phyloP scores from a whole-genome alignment of 1,140 invertebrate genomes.

The Oncopodura yosiiana region DNA sequence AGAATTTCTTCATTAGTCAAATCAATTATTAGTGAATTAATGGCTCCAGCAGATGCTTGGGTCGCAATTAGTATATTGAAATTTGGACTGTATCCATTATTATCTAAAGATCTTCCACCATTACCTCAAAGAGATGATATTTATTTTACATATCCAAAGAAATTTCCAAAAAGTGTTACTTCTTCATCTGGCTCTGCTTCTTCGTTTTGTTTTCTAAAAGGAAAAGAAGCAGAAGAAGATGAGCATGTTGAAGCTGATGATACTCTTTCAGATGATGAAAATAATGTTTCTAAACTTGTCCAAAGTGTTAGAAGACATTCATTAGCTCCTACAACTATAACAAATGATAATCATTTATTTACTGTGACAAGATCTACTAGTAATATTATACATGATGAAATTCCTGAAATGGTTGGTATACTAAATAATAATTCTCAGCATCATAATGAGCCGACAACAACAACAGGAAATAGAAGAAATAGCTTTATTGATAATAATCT shows the following conservation, averaged over 20 bases:
- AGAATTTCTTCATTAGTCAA: slow-evolving; percentile 23
- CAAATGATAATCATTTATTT: background rate
- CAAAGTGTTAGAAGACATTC: background rate
- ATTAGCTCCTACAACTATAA: background rate
- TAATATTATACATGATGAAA: slow-evolving; percentile 8
- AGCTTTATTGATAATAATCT: too few species aligned
- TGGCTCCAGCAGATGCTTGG: slow-evolving; percentile 33
- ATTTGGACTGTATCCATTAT: slow-evolving; percentile 28
- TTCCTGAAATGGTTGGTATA: slow-evolving; percentile 16
- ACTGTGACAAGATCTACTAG: background rate
- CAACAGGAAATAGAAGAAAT: too few species aligned
- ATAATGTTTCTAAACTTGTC: background rate
- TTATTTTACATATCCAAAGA: background rate
- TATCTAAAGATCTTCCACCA: slow-evolving; percentile 28
- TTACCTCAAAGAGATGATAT: slow-evolving; percentile 23
- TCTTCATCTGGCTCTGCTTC: background rate
- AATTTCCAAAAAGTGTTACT: background rate
- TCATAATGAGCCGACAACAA: too few species aligned
- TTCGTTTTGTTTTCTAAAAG: too few species aligned
- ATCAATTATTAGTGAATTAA: slow-evolving; percentile 29
- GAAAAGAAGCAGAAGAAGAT: slow-evolving; percentile 6
- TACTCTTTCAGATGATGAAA: background rate
- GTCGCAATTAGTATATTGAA: slow-evolving; percentile 20
- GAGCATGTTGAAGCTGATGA: background rate
- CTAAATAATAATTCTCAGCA: background rate